Evolutionary conservation across 2,888 invertebrate species (phyloP), one percentile per base, ranked within the genome.

Genomic region (Arctia plantaginis): DNA sequence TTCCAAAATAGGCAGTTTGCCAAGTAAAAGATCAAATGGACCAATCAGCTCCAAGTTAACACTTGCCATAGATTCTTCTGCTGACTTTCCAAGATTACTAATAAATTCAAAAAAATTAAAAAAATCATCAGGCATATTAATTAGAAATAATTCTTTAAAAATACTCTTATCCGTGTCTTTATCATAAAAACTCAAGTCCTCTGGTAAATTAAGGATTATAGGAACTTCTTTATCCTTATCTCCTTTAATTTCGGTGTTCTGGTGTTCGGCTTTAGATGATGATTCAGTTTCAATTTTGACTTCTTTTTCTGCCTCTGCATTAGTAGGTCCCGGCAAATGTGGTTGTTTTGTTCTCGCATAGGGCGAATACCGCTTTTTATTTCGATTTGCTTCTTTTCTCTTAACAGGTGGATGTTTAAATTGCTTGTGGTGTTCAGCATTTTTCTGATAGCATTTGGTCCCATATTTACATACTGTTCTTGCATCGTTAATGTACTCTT

Each of bases 121-220:
- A 91, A 99, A 99, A 91, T 99, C 99, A n/a, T 96, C 90, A 0
- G 99, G 99, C 98, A 99, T 98, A 78, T 98, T 96, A 0, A 98
- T 96, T 44, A 98, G 91, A 91, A 99, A 99, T 81, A 98, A 96
- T 73, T 97, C 96, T 83, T 97, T 97, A 69, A 98, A 97, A 96
- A 97, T 76, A 91, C 89, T 86, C 93, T 95, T 72, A 92, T 96
- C 95, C 69, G 91, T 90, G 39, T 96, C 92, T 70, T 94, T 91
- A 84, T 96, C 90, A 86, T 96, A 91, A 76, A 85, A 90, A 86
- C 90, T 81, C 86, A 95, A 66, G 84, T 80, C 90, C 82, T 86
- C 90, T 84, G 77, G 92, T 87, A 87, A 86, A 80, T 76, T 87
- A 30, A 86, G 66, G 51, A 13, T 68, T 44, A n/a, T 18, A 66